A percentile compares a stretch with the other conserved stretches of the same genome.
phyloP scores from a whole-genome alignment of 2,797 vertebrate species.

The Chelonia mydas region DNA sequence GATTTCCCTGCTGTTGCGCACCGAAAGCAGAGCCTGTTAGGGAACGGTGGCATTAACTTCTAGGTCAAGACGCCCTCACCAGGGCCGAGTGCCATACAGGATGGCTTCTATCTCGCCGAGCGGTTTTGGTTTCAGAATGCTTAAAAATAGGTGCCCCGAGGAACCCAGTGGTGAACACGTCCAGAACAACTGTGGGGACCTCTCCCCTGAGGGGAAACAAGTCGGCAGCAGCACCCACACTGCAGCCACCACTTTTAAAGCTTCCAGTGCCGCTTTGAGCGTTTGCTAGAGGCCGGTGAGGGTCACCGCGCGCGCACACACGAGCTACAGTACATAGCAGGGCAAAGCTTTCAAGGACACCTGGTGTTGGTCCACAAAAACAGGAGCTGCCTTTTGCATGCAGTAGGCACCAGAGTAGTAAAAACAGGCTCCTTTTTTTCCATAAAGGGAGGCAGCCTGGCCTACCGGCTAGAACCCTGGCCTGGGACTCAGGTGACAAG shows the following conservation, averaged over 20 bases:
- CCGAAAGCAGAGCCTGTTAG: background rate
- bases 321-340: background rate
- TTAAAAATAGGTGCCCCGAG: background rate
- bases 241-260: background rate
- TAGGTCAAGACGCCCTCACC: background rate
- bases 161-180: background rate
- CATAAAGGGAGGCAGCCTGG: background rate
- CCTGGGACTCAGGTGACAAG: background rate
- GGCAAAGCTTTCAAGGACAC: background rate
- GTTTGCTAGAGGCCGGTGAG: background rate
- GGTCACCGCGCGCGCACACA: rapidly evolving
- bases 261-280: background rate
- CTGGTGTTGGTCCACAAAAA: background rate
- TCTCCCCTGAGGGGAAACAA: background rate
- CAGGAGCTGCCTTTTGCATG: background rate
- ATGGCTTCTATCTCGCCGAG: background rate
- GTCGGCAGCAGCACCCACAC: too few relatives aligned
- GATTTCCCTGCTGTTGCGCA: background rate
- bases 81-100: background rate
- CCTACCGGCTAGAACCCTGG: background rate
- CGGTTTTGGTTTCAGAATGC: background rate
- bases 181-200: background rate
- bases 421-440: background rate
- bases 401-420: background rate
- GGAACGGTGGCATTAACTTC: background rate